Base-by-base conservation (phyloP, 2,113 vertebrate genomes). In the Python bivittatus region DNA sequence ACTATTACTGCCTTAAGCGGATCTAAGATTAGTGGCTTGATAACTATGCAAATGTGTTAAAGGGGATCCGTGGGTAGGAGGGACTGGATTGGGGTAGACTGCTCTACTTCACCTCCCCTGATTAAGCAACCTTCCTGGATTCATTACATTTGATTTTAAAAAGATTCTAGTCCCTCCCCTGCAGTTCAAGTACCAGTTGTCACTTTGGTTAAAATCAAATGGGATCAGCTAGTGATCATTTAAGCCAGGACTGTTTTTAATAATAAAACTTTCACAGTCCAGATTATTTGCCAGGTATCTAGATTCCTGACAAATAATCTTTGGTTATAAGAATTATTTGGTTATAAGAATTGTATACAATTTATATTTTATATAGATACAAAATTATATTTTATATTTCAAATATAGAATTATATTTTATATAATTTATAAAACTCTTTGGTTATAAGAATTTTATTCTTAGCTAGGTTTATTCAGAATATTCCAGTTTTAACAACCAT, bases 161-260 rank as follows among this genome's bases (percentile, higher is more conserved):
- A 61, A 48, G 57, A 79, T 11, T n/a, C 91, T 83, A 79, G 88
- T 92, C 38, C 61, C 38, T 88, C 8, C 6, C 61, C 64, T 22
- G 27, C 53, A 88, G 5, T 57, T 57, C 64, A 57, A 57, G 20
- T 58, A 57, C 53, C 52, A 91, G 53, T 61, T 92, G 91, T 92
- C 91, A 48, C 5, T 88, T 54, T 22, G 42, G 38, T 48, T 92
- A 79, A 72, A 83, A 92, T 92, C 91, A 92, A 92, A 88, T 3
- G 1, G 91, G 64, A 83, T 92, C 48, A 92, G 53, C 53, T 83
- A 29, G 20, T 88, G 68, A 48, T n/a, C 10, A 6, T 38, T 83
- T 48, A 42, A 79, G 68, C 53, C 53, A 83, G 17, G 27, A 58
- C n/a, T 92, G 25, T 52, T 83, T 64, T 68, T 87, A 83, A 33